A percentile compares a stretch with the other conserved stretches of the same genome.
Evolutionary conservation across 1,140 invertebrate species (phyloP).

Genomic region (Macrobrachium nipponense): DNA sequence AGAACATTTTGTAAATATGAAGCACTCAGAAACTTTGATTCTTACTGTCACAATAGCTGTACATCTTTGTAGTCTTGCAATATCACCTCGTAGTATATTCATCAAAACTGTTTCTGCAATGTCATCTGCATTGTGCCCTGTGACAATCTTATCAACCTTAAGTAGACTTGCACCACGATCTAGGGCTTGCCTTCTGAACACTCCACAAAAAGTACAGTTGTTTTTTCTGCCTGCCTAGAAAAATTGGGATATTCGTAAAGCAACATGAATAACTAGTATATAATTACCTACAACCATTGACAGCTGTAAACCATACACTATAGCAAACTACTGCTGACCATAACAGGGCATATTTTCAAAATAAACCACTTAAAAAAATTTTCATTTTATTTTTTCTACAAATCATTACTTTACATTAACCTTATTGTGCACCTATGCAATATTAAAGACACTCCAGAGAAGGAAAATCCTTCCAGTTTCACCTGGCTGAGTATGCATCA

Average conservation of each 20-base stretch:
- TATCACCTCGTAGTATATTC: conserved; percentile 97
- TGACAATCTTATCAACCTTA: conserved; percentile 93
- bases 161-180: conserved; percentile 91
- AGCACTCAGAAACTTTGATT: conserved; percentile 3
- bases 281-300: too few species aligned
- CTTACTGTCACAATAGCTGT: conserved; percentile 72
- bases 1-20: conserved; percentile 2
- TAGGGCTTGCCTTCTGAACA: conserved; percentile 94
- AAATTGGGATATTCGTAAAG: background rate
- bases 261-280: too few species aligned
- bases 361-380: too few species aligned
- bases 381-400: too few species aligned
- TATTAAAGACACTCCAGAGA: too few species aligned
- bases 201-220: conserved; percentile 99
- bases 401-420: too few species aligned
- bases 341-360: too few species aligned
- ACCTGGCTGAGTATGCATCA: too few species aligned
- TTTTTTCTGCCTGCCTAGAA: conserved; percentile 92
- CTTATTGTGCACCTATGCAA: too few species aligned
- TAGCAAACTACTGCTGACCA: too few species aligned
- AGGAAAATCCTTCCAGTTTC: too few species aligned
- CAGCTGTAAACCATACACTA: too few species aligned
- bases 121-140: conserved; percentile 99
- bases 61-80: conserved; percentile 91
- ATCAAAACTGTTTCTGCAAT: conserved; percentile 98